Conservation (phyloP, 2,888 invertebrate species). For the Elaeidobius kamerunicus region DNA sequence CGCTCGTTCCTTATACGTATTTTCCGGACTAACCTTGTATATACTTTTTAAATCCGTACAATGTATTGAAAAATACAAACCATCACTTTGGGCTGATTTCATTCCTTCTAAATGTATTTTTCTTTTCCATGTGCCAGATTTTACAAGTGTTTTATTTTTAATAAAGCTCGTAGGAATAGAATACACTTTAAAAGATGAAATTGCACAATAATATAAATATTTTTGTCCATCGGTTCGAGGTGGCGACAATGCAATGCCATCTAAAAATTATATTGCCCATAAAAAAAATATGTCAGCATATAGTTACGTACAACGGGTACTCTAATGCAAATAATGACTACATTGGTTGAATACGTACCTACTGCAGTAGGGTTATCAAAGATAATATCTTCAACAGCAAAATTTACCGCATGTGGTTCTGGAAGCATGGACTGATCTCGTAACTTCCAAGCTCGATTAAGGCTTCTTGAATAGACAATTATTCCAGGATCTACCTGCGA, state of each 20-base stretch:
- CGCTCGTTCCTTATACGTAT: too few species aligned
- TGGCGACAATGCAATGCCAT: constrained; percentile 70
- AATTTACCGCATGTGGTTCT: constrained; percentile 54
- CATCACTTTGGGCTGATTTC: constrained; percentile 64
- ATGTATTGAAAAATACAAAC: constrained; percentile 38
- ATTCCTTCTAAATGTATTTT: constrained; percentile 47
- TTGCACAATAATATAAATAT: constrained; percentile 40
- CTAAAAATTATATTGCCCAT: constrained; percentile 58
- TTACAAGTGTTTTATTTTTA: constrained; percentile 53
- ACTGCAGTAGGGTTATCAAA: constrained; percentile 15
- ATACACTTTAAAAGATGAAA: constrained; percentile 51
- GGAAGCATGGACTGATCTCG: constrained; percentile 66
- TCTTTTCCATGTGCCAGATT: constrained; percentile 39
- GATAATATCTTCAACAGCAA: constrained; percentile 11
- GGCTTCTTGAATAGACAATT: constrained; percentile 63
- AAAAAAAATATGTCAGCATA: neutral
- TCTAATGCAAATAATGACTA: too few species aligned
- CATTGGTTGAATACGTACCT: too few species aligned
- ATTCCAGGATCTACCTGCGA: constrained; percentile 66
- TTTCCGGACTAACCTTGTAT: too few species aligned
- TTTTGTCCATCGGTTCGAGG: constrained; percentile 29
- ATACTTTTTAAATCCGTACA: neutral
- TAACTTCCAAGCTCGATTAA: constrained; percentile 67
- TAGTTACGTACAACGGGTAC: neutral
- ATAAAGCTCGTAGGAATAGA: constrained; percentile 60